These are phyloP conservation scores for Sula dactylatra DNA, from an alignment of 2,113 vertebrate genomes.

Conservation along the genomic window DNA sequence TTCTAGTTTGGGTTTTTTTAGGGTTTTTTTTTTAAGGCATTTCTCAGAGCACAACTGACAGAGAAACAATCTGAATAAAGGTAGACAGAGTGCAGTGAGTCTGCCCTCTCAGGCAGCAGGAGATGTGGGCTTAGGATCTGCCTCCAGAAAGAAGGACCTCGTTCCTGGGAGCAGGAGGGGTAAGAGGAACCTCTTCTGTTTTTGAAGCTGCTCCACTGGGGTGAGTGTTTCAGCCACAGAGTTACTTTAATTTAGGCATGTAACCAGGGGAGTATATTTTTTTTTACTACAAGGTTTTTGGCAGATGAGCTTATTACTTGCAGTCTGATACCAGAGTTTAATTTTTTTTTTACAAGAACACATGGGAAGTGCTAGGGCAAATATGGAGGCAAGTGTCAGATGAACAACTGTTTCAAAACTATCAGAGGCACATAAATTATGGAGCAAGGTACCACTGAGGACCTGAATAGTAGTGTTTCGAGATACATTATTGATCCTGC, in stretches of 20 bases:
- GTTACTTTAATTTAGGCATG: background rate
- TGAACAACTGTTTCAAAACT: background rate
- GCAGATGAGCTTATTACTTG: background rate
- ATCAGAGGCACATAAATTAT: background rate
- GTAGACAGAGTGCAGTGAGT: background rate
- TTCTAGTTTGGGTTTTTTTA: too few species aligned
- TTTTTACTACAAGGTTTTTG: background rate
- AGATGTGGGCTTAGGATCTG: background rate
- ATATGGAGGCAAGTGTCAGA: background rate
- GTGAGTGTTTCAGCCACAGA: background rate
- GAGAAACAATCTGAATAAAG: background rate
- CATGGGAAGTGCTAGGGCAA: background rate
- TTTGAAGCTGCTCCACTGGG: background rate
- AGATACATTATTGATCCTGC: background rate
- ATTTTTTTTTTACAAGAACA: background rate
- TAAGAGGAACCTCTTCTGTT: background rate
- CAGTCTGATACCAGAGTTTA: background rate
- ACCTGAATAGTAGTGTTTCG: background rate
- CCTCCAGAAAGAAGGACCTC: background rate
- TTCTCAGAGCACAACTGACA: background rate
- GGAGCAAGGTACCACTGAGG: background rate
- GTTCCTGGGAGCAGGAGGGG: fast-evolving
- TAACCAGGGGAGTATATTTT: background rate
- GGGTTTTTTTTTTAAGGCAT: background rate
- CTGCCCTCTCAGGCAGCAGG: background rate